Percentiles rank a stretch among this genome's conserved stretches.
Evolutionary conservation across 1,140 invertebrate genomes (phyloP).

Genomic region (Druon quercuslanigerum): DNA sequence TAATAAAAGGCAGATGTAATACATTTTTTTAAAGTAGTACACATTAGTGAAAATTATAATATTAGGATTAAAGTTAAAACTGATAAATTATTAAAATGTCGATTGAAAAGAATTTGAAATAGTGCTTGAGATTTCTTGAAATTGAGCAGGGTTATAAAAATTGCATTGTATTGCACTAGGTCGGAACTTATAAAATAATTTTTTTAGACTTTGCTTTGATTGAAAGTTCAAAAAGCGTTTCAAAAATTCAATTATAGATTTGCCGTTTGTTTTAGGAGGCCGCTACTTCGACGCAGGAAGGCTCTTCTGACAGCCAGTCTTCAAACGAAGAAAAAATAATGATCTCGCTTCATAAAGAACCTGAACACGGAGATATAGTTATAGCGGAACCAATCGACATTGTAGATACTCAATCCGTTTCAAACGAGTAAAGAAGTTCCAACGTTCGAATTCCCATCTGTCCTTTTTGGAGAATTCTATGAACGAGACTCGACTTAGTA

Average conservation of each 20-base stretch:
- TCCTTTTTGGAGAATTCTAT: slow-evolving; percentile 36
- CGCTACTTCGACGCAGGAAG: slow-evolving; percentile 79
- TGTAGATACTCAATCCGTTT: slow-evolving; percentile 63
- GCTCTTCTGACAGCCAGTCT: slow-evolving; percentile 78
- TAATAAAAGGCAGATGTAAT: too few species aligned
- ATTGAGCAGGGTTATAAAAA: too few species aligned
- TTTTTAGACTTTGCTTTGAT: too few species aligned
- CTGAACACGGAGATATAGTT: slow-evolving; percentile 65
- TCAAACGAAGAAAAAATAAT: slow-evolving; percentile 83
- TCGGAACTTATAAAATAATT: too few species aligned
- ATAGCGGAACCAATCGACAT: slow-evolving; percentile 64
- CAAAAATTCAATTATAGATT: slow-evolving; percentile 39
- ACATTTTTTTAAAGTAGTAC: too few species aligned
- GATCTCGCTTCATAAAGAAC: slow-evolving; percentile 77
- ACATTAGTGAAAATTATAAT: too few species aligned
- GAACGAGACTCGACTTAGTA: not conserved
- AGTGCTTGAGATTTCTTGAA: too few species aligned
- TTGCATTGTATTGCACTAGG: too few species aligned
- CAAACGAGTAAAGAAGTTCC: slow-evolving; percentile 63
- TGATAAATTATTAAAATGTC: too few species aligned
- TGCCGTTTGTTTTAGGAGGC: slow-evolving; percentile 74
- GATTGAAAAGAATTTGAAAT: too few species aligned
- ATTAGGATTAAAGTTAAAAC: too few species aligned
- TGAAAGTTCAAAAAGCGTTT: slow-evolving; percentile 7
- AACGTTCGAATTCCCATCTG: slow-evolving; percentile 39